phyloP scores from a whole-genome alignment of 37 sponge, comb jelly and placozoan species.

The Petrosia ficiformis region DNA sequence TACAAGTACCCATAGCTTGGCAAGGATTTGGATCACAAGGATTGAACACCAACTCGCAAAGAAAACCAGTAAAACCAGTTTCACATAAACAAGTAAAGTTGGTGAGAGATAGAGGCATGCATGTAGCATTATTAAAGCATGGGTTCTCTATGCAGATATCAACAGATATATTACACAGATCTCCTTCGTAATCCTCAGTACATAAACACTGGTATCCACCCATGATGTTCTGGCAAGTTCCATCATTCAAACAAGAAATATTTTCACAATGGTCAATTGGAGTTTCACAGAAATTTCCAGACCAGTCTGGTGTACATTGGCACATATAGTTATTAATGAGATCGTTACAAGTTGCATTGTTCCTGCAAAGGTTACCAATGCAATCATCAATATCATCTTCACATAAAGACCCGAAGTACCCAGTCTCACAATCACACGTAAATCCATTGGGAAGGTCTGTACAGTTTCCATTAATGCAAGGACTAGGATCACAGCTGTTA shows the following conservation, averaged over 20 bases:
- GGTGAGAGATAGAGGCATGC: constrained; percentile 20
- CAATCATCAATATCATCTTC: constrained; percentile 30
- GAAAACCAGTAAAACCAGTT: neutral
- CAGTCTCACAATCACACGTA: constrained; percentile 49
- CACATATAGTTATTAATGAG: constrained; percentile 1
- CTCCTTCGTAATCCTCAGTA: constrained; percentile 5
- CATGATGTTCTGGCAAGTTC: constrained; percentile 35
- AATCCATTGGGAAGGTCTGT: neutral
- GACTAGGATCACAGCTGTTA: constrained; percentile 7
- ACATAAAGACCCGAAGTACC: constrained; percentile 52
- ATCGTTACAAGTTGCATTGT: constrained; percentile 28
- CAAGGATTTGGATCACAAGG: constrained; percentile 20
- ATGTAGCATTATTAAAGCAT: constrained; percentile 21
- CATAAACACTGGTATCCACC: constrained; percentile 12
- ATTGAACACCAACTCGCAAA: neutral
- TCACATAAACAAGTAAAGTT: constrained; percentile 2
- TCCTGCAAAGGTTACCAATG: constrained; percentile 15
- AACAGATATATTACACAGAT: constrained; percentile 2
- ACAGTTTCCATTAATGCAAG: neutral
- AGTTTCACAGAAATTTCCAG: constrained; percentile 19
- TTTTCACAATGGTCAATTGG: constrained; percentile 24
- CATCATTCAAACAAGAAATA: constrained; percentile 46
- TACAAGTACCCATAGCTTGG: constrained; percentile 22
- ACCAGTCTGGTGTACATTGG: constrained; percentile 8
- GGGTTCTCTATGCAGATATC: constrained; percentile 12